A percentile compares a stretch with the other conserved stretches of the same genome.
Evolutionary conservation across 1,140 invertebrate genomes (phyloP).

Genomic region (Anadara kagoshimensis): DNA sequence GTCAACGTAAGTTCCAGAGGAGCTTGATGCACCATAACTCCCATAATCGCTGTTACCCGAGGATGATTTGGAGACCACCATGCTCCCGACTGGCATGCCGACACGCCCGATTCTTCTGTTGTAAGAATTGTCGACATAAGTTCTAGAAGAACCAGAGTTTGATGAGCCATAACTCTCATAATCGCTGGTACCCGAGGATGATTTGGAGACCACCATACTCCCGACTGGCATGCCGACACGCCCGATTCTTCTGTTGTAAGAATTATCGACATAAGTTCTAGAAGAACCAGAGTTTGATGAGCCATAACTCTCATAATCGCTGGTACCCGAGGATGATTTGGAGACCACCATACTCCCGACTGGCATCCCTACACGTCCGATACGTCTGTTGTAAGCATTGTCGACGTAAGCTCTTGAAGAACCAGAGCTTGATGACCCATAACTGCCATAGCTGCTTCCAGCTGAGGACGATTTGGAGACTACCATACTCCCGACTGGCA

Average conservation of each 20-base stretch:
- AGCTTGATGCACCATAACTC: too few relatives aligned
- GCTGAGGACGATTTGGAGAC: slow-evolving; percentile 1
- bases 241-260: slow-evolving; percentile 9
- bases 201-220: neutral
- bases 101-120: slow-evolving; percentile 42
- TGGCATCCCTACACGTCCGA: slow-evolving; percentile 50
- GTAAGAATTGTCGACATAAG: slow-evolving; percentile 35
- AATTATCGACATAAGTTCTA: slow-evolving; percentile 25
- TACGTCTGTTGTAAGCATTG: slow-evolving; percentile 42
- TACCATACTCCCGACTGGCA: slow-evolving; percentile 33
- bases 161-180: neutral
- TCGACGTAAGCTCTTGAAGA: slow-evolving; percentile 41
- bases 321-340: neutral
- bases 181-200: neutral
- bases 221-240: neutral
- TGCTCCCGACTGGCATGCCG: slow-evolving; percentile 24
- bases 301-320: too few relatives aligned
- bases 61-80: slow-evolving; percentile 18
- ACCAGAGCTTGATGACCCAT: too few relatives aligned
- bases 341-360: slow-evolving; percentile 33
- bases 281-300: neutral
- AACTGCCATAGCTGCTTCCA: too few relatives aligned
- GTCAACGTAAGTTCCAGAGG: slow-evolving; percentile 40
- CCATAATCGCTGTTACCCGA: too few relatives aligned
- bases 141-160: neutral